These are phyloP conservation scores for Brenthis ino DNA, from an alignment of 2,888 invertebrate species.

Conservation along the genomic window DNA sequence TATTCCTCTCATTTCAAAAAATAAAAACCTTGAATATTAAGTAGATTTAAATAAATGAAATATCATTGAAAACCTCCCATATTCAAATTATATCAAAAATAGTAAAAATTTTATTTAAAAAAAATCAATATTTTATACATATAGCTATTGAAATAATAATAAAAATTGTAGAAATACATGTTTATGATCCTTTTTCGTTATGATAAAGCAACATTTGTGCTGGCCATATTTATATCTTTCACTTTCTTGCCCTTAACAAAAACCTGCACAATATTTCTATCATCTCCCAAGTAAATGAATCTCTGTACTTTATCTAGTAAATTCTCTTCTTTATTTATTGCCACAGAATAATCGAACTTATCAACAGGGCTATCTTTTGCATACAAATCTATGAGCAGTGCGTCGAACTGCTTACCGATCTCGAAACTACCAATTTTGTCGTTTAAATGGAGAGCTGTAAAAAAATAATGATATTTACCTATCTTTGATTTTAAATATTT, in stretches of 20 bases:
- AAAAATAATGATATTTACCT: neutral
- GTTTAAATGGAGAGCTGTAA: conserved; percentile 88
- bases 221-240: conserved; percentile 46
- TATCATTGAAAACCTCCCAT: too few relatives aligned
- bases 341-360: conserved; percentile 60
- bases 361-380: conserved; percentile 74
- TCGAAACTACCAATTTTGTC: conserved; percentile 90
- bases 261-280: conserved; percentile 89
- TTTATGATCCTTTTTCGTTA: too few relatives aligned
- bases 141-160: too few relatives aligned
- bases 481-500: too few relatives aligned
- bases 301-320: conserved; percentile 86
- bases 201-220: neutral
- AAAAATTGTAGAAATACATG: too few relatives aligned
- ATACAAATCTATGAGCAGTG: conserved; percentile 88
- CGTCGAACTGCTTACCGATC: conserved; percentile 93
- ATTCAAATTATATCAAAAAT: too few relatives aligned
- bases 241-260: conserved; percentile 86
- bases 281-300: conserved; percentile 91
- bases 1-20: too few relatives aligned
- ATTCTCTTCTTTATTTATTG: conserved; percentile 59
- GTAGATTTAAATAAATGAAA: too few relatives aligned
- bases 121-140: too few relatives aligned
- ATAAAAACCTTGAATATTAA: too few relatives aligned
- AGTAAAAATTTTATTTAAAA: too few relatives aligned